phyloP scores from a whole-genome alignment of 2,113 vertebrate genomes.

The Microcebus tavaratra region DNA sequence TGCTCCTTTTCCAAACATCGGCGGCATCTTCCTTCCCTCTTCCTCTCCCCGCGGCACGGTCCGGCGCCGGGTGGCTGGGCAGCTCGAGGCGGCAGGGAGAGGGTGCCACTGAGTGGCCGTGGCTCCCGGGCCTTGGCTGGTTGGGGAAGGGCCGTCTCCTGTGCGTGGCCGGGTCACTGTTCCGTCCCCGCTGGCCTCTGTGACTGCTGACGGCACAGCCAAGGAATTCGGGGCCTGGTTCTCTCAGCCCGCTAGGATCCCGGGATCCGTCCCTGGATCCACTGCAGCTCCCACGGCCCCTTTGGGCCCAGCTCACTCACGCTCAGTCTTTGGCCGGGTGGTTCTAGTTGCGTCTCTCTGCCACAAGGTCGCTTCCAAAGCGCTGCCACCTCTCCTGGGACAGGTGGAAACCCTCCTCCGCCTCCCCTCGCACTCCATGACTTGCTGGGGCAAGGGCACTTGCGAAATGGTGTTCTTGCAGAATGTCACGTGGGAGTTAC shows the following conservation, averaged over 20 bases:
- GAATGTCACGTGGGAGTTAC: accelerated
- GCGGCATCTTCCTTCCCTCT: neutral
- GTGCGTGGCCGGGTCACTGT: neutral
- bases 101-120: neutral
- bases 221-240: accelerated
- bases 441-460: accelerated
- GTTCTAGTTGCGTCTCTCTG: accelerated
- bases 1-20: accelerated
- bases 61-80: neutral
- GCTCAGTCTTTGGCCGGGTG: accelerated
- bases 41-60: accelerated
- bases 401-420: neutral
- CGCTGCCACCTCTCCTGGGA: neutral
- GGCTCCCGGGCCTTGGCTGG: neutral
- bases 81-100: accelerated
- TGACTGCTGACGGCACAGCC: neutral
- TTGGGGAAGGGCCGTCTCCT: too few species aligned
- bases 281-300: too few species aligned
- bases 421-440: neutral
- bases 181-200: too few species aligned
- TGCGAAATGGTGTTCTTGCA: neutral
- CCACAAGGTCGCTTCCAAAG: accelerated
- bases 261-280: neutral
- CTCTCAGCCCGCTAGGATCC: accelerated
- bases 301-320: accelerated